Evolutionary conservation across 53 echinoderm and acorn worm genomes (phyloP).

Genomic region (Apostichopus leukothele): DNA sequence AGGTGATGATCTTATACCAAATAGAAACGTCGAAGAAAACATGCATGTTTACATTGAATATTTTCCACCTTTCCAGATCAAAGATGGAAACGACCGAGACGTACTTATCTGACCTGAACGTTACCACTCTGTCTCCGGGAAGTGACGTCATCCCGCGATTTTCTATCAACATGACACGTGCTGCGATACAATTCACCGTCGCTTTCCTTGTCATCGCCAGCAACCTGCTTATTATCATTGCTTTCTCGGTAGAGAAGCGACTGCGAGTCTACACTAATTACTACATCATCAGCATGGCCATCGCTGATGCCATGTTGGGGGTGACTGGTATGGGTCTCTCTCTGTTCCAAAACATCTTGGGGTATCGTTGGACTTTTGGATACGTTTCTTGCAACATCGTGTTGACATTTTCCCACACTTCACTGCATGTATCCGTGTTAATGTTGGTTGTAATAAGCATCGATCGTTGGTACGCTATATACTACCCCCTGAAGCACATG

Average conservation of each 20-base stretch:
- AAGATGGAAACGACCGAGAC: too few relatives aligned
- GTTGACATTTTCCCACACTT: not conserved
- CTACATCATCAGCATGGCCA: slow-evolving; percentile 31
- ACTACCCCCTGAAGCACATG: slow-evolving; percentile 2
- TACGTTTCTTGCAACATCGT: not conserved
- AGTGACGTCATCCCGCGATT: too few relatives aligned
- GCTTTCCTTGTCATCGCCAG: not conserved
- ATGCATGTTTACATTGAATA: too few relatives aligned
- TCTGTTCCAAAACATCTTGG: not conserved
- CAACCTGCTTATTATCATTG: slow-evolving; percentile 6
- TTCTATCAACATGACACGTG: not conserved
- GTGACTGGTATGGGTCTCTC: slow-evolving; percentile 6
- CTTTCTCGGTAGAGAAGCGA: slow-evolving; percentile 1
- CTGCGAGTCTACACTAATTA: slow-evolving; percentile 17
- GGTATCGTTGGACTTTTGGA: slow-evolving; percentile 10
- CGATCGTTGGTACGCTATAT: slow-evolving; percentile 23
- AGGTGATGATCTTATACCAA: too few relatives aligned
- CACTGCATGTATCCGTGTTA: slow-evolving; percentile 4
- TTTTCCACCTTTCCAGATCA: too few relatives aligned
- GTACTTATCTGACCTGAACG: too few relatives aligned
- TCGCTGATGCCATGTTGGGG: slow-evolving; percentile 10
- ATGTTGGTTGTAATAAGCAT: slow-evolving; percentile 12
- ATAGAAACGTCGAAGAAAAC: too few relatives aligned
- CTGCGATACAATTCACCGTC: not conserved
- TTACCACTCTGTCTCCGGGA: too few relatives aligned